Evolutionary conservation across 2,797 vertebrate species (phyloP).

Genomic region (Epinephelus coioides): DNA sequence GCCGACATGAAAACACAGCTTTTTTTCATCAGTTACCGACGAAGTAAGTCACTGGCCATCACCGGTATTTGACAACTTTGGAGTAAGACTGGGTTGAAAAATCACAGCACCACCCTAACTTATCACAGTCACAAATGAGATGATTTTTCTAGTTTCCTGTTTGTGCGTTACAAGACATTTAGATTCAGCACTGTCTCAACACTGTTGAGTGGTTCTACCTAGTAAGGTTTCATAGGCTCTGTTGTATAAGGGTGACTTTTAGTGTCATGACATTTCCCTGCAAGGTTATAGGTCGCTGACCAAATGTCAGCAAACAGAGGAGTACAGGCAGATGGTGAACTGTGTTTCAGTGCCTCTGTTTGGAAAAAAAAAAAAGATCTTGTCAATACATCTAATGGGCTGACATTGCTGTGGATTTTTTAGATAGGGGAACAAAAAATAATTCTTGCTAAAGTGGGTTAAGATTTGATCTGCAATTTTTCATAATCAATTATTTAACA

Average conservation of each 20-base stretch:
- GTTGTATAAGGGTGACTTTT: slow-evolving; percentile 63
- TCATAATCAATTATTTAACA: too few relatives aligned
- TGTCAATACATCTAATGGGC: slow-evolving; percentile 56
- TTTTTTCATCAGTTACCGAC: too few relatives aligned
- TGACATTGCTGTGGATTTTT: not conserved
- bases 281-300: slow-evolving; percentile 80
- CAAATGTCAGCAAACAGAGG: slow-evolving; percentile 74
- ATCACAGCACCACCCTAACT: slow-evolving; percentile 42
- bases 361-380: slow-evolving; percentile 10
- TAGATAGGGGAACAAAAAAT: too few relatives aligned
- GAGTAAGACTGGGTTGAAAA: slow-evolving; percentile 10
- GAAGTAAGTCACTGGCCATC: too few relatives aligned
- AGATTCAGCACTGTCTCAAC: slow-evolving; percentile 17
- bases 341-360: slow-evolving; percentile 29
- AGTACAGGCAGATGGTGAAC: slow-evolving; percentile 81
- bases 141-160: not conserved
- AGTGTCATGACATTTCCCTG: slow-evolving; percentile 77
- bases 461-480: too few relatives aligned
- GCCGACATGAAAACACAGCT: too few relatives aligned
- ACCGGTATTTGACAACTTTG: too few relatives aligned
- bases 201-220: slow-evolving; percentile 14
- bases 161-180: not conserved
- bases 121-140: slow-evolving; percentile 17
- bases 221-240: slow-evolving; percentile 12
- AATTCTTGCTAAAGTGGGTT: too few relatives aligned